A percentile compares a stretch with the other conserved stretches of the same genome.
Conservation (phyloP, 2,113 vertebrate genomes). For the Chaetops frenatus region DNA sequence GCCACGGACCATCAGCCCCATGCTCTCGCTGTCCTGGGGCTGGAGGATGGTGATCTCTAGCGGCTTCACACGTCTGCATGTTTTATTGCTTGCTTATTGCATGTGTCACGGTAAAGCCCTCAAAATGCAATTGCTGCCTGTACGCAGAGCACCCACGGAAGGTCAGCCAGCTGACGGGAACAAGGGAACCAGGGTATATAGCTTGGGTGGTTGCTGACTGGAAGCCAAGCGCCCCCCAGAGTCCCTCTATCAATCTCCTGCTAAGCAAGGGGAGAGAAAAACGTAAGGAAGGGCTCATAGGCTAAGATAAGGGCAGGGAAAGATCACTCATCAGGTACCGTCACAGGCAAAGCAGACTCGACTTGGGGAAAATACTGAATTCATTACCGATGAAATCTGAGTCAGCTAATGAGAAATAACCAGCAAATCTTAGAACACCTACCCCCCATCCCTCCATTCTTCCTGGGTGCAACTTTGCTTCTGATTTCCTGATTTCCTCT, state of each 20-base stretch:
- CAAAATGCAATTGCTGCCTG: not conserved
- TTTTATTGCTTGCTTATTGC: not conserved
- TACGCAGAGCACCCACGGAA: accelerated
- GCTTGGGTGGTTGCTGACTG: not conserved
- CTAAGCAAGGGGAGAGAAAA: not conserved
- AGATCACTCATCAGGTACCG: not conserved
- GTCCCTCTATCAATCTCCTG: not conserved
- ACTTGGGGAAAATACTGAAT: not conserved
- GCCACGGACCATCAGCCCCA: accelerated
- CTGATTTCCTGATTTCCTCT: not conserved
- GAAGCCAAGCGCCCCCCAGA: not conserved
- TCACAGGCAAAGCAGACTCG: not conserved
- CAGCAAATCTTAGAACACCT: not conserved
- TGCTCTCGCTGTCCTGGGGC: too few relatives aligned
- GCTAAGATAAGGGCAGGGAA: not conserved
- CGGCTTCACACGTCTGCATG: accelerated
- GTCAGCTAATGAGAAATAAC: not conserved
- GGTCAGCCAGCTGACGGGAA: not conserved
- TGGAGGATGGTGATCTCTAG: not conserved
- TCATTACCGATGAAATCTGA: not conserved
- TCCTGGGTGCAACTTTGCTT: not conserved
- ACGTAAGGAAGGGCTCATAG: not conserved
- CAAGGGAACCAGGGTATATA: accelerated
- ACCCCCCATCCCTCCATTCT: not conserved
- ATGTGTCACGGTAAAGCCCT: not conserved